Percentiles rank a stretch among this genome's conserved stretches.
Conservation (phyloP, 2,797 vertebrate genomes). For the Phoeniculus purpureus region DNA sequence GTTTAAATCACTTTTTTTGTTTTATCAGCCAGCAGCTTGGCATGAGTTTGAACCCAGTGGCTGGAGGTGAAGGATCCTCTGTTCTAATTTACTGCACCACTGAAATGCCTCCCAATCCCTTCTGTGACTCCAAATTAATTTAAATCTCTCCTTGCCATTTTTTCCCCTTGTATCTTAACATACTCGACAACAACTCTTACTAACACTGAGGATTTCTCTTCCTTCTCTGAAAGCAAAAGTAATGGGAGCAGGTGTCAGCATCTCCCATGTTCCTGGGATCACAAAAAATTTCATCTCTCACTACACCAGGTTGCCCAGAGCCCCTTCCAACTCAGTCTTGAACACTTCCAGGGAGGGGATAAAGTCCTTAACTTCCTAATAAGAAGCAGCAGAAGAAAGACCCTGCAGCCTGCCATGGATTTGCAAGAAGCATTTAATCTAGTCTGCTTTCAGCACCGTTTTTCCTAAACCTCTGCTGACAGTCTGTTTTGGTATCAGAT, state of each 20-base stretch:
- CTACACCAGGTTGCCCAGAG: no score
- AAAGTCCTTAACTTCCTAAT: no score
- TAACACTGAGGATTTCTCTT: neutral
- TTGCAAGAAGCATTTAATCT: no score
- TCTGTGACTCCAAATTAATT: constrained; percentile 20
- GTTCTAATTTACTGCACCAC: constrained; percentile 44
- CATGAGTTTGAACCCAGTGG: constrained; percentile 34
- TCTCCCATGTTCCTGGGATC: neutral
- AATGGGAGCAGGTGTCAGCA: neutral
- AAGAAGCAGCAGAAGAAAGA: no score
- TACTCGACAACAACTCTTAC: neutral
- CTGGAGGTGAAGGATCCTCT: constrained; percentile 48
- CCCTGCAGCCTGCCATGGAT: no score
- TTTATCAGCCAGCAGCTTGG: constrained; percentile 43
- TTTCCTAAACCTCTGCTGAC: no score
- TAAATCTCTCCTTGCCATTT: neutral
- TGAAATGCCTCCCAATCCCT: constrained; percentile 38
- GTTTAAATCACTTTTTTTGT: neutral
- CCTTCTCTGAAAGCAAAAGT: neutral
- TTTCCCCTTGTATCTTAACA: neutral
- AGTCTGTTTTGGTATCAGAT: no score
- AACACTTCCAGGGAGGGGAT: no score
- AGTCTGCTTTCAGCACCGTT: no score
- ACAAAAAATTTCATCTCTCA: neutral
- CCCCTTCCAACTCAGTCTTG: no score